Conservation (phyloP, 2,113 vertebrate species). For the Cephalopterus ornatus region DNA sequence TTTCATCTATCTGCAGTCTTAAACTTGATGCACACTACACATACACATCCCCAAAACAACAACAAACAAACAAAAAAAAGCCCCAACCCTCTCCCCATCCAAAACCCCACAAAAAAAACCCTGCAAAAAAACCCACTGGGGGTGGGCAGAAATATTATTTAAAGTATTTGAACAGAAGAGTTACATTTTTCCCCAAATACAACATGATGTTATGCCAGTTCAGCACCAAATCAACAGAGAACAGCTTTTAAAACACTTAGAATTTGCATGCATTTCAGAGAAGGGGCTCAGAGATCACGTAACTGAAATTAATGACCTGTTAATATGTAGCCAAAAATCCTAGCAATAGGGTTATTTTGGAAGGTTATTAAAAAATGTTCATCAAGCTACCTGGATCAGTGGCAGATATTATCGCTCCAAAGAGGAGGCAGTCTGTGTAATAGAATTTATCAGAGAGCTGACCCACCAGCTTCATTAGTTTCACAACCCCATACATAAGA, state of each 20-base stretch:
- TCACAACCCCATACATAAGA: slow-evolving; percentile 98
- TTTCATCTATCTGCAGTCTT: not conserved
- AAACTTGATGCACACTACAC: not conserved
- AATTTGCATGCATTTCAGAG: not conserved
- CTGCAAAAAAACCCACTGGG: not conserved
- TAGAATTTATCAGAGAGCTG: slow-evolving; percentile 94
- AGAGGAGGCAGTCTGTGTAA: slow-evolving; percentile 98
- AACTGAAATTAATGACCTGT: not conserved
- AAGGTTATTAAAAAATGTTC: not conserved
- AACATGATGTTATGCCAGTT: not conserved
- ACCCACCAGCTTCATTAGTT: slow-evolving; percentile 90
- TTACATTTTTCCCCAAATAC: not conserved
- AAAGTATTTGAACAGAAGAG: not conserved
- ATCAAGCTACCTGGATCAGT: slow-evolving; percentile 91
- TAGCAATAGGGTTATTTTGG: not conserved
- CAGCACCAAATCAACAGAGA: not conserved
- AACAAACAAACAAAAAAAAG: no score
- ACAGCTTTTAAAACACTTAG: not conserved
- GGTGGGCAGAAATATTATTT: not conserved
- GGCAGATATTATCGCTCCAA: slow-evolving; percentile 95
- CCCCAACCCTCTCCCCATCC: no score
- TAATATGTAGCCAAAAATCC: not conserved
- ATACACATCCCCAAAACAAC: not conserved
- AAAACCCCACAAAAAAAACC: no score
- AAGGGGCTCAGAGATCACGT: not conserved